phyloP scores from a whole-genome alignment of 2,797 vertebrate genomes.

The Fistularia tabacaria region DNA sequence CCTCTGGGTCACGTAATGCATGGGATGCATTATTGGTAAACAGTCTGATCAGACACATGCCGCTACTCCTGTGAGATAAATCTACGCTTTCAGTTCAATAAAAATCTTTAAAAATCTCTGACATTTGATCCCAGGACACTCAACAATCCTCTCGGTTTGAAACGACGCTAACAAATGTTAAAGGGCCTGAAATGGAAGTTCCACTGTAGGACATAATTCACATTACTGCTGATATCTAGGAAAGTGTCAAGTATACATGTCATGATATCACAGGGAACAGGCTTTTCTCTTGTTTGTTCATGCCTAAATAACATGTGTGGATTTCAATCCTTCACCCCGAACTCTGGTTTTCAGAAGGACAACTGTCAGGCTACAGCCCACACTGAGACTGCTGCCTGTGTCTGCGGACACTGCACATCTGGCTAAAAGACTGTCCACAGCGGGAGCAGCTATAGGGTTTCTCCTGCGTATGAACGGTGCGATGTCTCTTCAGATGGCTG shows the following conservation, averaged over 20 bases:
- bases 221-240: constrained; percentile 21
- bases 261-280: constrained; percentile 23
- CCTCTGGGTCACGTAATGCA: no score
- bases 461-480: constrained; percentile 72
- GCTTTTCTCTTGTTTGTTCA: constrained; percentile 5
- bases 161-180: constrained; percentile 1
- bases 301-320: constrained; percentile 17
- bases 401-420: constrained; percentile 69
- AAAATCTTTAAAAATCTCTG: no score
- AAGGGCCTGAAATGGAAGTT: not conserved
- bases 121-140: no score
- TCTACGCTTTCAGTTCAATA: no score
- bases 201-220: constrained; percentile 15
- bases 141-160: constrained; percentile 6
- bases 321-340: not conserved
- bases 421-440: constrained; percentile 73
- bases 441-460: constrained; percentile 70
- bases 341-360: no score
- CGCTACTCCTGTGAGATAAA: no score
- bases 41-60: no score
- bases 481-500: constrained; percentile 70
- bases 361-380: constrained; percentile 45
- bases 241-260: constrained; percentile 26
- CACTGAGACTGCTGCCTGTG: constrained; percentile 72
- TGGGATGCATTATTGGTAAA: no score